These are phyloP conservation scores for Setophaga kirtlandii DNA, from an alignment of 2,113 vertebrate species.

Conservation along the genomic window DNA sequence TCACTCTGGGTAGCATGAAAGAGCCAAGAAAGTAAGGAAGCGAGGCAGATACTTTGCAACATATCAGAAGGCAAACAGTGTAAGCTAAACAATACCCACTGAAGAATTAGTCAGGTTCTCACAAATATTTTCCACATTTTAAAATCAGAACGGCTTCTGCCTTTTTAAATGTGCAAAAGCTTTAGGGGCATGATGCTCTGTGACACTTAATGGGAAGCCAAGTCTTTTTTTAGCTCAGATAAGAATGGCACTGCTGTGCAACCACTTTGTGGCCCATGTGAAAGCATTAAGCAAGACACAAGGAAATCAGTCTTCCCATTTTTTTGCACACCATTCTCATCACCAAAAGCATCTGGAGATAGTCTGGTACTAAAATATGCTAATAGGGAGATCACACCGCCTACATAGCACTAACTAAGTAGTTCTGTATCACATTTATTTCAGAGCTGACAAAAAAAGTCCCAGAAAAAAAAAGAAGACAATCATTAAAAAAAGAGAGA, in stretches of 20 bases:
- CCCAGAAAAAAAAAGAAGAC: background rate
- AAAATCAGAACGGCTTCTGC: background rate
- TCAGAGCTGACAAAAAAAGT: background rate
- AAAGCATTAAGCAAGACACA: conserved; percentile 11
- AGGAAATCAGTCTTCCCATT: background rate
- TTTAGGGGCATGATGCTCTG: background rate
- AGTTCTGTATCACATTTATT: background rate
- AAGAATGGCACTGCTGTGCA: conserved; percentile 12
- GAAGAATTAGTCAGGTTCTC: background rate
- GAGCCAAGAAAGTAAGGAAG: background rate
- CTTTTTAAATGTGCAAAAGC: background rate
- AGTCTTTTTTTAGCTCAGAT: background rate
- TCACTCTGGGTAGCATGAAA: background rate
- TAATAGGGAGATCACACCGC: background rate
- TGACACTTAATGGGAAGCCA: background rate
- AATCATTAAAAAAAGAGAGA: background rate
- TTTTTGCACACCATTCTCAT: conserved; percentile 6
- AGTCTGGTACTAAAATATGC: conserved; percentile 8
- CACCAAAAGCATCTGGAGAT: conserved; percentile 52
- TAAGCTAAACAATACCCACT: background rate
- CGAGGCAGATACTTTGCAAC: background rate
- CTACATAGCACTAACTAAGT: background rate
- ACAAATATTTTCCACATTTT: background rate
- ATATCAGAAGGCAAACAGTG: background rate
- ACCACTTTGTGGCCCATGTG: background rate